Evolutionary conservation across 2,797 vertebrate species (phyloP).

Genomic region (Gastrophryne carolinensis): DNA sequence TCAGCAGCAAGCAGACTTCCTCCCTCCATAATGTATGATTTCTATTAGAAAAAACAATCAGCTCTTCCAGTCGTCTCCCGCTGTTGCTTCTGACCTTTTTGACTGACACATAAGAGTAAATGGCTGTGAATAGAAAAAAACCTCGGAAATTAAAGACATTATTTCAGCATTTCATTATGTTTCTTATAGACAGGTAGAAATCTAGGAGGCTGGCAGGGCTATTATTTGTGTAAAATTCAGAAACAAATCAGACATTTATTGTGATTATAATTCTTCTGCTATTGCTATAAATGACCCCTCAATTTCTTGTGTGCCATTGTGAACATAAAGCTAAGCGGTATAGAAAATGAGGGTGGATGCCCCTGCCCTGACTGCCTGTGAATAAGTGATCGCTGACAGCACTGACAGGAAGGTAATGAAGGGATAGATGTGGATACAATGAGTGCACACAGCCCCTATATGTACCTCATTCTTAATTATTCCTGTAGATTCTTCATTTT

Average conservation of each 20-base stretch:
- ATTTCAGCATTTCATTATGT: slow-evolving; percentile 97
- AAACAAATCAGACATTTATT: not conserved
- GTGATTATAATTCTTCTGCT: not conserved
- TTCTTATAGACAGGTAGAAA: slow-evolving; percentile 68
- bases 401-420: not conserved
- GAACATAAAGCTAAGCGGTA: not conserved
- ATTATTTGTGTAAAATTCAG: not conserved
- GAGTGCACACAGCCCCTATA: not conserved
- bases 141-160: slow-evolving; percentile 73
- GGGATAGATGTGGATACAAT: not conserved
- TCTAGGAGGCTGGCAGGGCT: not conserved
- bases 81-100: slow-evolving; percentile 56
- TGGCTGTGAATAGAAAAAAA: slow-evolving; percentile 65
- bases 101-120: slow-evolving; percentile 62
- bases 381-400: not conserved
- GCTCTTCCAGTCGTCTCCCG: slow-evolving; percentile 5
- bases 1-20: slow-evolving; percentile 1
- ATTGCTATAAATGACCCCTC: not conserved
- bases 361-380: not conserved
- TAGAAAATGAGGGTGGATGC: not conserved
- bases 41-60: slow-evolving; percentile 42
- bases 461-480: not conserved
- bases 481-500: not conserved
- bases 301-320: not conserved
- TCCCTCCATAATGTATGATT: slow-evolving; percentile 13